A percentile compares a stretch with the other conserved stretches of the same genome.
These are phyloP conservation scores for Elachura formosa DNA, from an alignment of 2,113 vertebrate genomes.

Conservation along the genomic window DNA sequence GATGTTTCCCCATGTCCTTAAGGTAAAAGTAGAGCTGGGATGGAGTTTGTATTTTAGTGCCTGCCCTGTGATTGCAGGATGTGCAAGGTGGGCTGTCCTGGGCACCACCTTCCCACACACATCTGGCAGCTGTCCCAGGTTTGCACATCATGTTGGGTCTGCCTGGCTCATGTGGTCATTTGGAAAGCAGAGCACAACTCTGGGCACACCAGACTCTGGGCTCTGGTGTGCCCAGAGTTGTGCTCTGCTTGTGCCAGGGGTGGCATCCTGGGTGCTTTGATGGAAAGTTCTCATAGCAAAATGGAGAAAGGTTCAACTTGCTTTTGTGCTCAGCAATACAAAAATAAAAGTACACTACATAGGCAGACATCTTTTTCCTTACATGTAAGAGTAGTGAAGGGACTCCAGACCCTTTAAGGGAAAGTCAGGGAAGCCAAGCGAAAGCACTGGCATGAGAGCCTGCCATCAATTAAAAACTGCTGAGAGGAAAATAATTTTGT, in stretches of 20 bases:
- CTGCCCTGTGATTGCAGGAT: neutral
- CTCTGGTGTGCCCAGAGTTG: neutral
- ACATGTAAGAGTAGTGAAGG: neutral
- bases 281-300: neutral
- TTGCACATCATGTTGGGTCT: neutral
- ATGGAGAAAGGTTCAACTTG: neutral
- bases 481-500: neutral
- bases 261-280: neutral
- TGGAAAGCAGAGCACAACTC: too few species aligned
- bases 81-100: neutral
- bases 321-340: neutral
- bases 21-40: neutral
- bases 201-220: too few species aligned
- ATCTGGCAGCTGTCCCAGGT: neutral
- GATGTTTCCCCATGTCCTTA: neutral
- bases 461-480: neutral
- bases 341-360: neutral
- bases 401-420: neutral
- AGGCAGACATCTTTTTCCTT: neutral
- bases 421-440: neutral
- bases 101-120: neutral
- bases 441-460: neutral
- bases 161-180: too few species aligned
- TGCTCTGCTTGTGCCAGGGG: neutral
- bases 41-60: neutral